Base-by-base conservation (phyloP, 2,888 invertebrate genomes). In the Leucozona laternaria region DNA sequence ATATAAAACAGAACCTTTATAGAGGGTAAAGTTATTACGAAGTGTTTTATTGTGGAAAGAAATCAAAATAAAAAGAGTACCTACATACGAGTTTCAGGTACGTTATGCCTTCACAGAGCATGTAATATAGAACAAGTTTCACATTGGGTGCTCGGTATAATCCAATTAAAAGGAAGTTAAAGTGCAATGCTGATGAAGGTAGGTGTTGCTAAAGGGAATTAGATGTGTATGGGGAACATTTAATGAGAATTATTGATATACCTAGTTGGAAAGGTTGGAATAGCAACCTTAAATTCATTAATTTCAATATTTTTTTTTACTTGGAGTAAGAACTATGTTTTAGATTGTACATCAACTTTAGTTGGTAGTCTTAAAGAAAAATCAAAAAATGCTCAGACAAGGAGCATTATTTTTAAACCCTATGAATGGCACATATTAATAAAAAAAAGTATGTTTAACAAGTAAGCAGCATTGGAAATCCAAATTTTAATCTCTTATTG, bases 11-110 rank as follows among this genome's bases (percentile, higher is more conserved):
- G 68, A 15, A 37, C 11, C 17, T 25, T 22, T 31, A 17, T 15
- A 66, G 7, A 66, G 58, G 76, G 53, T 55, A 70, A 64, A 66
- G 79, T 85, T 64, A 71, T 85, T 64, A 71, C 57, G 75, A 31
- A 70, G 37, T 71, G 79, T 50, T 58, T 66, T 84, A 79, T 53
- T 84, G 48, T 10, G 20, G 31, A 48, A 66, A 66, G 28, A 20
- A 64, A 64, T 48, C 48, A 64, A 48, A 64, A 37, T 17, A 22
- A 37, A 48, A 13, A 6, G 2, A 37, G 13, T 13, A 13, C 0
- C 4, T 13, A 13, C 0, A 4, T 37, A 37, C 37, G 10, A 6
- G 2, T 8, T 10, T 4, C 5, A 20, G 1, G 20, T 50, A 53
- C 7, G 64, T 34, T 34, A 20, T 66, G 31, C 15, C 31, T 58